phyloP scores from a whole-genome alignment of 1,140 invertebrate genomes.

The Zaprionus davidi region DNA sequence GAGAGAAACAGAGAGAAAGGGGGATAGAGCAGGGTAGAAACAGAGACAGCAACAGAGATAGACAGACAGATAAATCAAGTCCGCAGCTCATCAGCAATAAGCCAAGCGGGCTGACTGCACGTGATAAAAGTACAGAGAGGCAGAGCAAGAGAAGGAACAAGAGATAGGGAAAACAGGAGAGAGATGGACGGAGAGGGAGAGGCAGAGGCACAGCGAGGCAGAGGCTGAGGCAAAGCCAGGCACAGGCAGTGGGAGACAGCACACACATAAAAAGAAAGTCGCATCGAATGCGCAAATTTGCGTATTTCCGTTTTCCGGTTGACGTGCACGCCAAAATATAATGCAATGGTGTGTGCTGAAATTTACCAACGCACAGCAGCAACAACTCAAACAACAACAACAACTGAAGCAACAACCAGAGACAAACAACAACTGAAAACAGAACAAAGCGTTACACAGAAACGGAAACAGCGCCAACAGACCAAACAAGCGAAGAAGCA shows the following conservation, averaged over 20 bases:
- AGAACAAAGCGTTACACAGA: slow-evolving; percentile 22
- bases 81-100: slow-evolving; percentile 46
- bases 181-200: not conserved
- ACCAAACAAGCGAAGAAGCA: slow-evolving; percentile 10
- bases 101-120: slow-evolving; percentile 32
- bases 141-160: not conserved
- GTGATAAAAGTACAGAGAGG: slow-evolving; percentile 31
- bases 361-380: slow-evolving; percentile 11
- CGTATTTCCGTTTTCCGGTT: slow-evolving; percentile 54
- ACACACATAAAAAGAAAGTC: slow-evolving; percentile 4
- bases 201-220: not conserved
- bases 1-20: not conserved
- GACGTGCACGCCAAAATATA: slow-evolving; percentile 37
- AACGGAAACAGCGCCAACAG: slow-evolving; percentile 33
- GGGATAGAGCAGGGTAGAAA: not conserved
- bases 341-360: slow-evolving; percentile 31
- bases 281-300: slow-evolving; percentile 56
- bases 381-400: not conserved
- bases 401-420: not conserved
- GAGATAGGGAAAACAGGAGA: not conserved
- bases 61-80: slow-evolving; percentile 26
- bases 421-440: slow-evolving; percentile 3
- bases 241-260: not conserved
- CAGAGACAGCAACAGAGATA: not conserved
- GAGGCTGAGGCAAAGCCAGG: too few relatives aligned